Percentiles rank a stretch among this genome's conserved stretches.
Evolutionary conservation across 2,888 invertebrate genomes (phyloP).

Genomic region (Hypsopygia costalis): DNA sequence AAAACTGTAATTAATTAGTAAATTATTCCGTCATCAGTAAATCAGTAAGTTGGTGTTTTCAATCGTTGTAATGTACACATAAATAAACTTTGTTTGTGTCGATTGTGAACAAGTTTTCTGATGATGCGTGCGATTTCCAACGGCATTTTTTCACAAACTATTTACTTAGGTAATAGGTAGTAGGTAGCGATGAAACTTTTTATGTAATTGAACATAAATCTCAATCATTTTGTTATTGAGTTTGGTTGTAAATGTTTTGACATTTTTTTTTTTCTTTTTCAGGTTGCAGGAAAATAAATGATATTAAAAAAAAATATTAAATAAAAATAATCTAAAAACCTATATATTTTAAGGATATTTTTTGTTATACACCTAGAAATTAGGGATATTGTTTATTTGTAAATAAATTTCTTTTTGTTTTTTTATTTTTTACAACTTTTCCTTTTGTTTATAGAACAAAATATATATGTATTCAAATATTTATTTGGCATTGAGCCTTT

Average conservation of each 20-base stretch:
- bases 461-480: too few species aligned
- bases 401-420: too few species aligned
- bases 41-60: background rate
- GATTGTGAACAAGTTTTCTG: background rate
- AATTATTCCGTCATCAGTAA: background rate
- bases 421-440: too few species aligned
- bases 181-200: background rate
- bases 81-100: background rate
- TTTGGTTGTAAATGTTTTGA: background rate
- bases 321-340: too few species aligned
- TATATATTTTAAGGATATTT: too few species aligned
- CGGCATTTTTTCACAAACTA: background rate
- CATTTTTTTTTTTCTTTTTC: background rate
- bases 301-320: too few species aligned
- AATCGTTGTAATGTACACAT: background rate
- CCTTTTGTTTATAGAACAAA: too few species aligned
- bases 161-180: background rate
- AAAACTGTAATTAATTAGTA: too few species aligned
- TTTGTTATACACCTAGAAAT: too few species aligned
- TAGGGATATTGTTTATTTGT: too few species aligned
- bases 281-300: too few species aligned
- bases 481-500: too few species aligned
- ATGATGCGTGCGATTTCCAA: background rate
- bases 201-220: conserved; percentile 1
- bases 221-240: background rate